Evolutionary conservation across 2,797 vertebrate genomes (phyloP).

Genomic region (Bradypus variegatus): DNA sequence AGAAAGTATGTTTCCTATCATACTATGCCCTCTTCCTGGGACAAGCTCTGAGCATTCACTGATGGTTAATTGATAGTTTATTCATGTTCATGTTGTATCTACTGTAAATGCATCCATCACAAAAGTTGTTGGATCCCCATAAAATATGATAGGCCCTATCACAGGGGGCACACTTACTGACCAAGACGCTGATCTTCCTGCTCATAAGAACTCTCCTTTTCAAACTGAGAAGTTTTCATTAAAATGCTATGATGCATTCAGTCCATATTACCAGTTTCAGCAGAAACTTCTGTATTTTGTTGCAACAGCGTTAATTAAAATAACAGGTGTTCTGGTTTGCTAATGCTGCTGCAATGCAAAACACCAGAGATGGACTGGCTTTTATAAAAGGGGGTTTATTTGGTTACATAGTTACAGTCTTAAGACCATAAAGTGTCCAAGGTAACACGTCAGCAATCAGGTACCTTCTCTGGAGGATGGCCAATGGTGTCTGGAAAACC

Average conservation of each 20-base stretch:
- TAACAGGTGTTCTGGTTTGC: too few relatives aligned
- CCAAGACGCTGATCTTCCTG: background rate
- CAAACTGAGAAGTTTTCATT: background rate
- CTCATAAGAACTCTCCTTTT: background rate
- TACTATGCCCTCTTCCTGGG: background rate
- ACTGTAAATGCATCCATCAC: background rate
- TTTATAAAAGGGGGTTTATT: too few relatives aligned
- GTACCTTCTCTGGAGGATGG: too few relatives aligned
- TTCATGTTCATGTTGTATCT: background rate
- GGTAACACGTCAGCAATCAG: too few relatives aligned
- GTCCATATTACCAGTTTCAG: background rate
- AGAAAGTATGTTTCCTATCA: conserved; percentile 29
- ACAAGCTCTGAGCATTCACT: background rate
- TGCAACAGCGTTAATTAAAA: background rate
- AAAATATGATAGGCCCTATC: background rate
- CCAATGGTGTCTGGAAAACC: too few relatives aligned
- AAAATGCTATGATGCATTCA: background rate
- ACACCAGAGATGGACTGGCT: too few relatives aligned
- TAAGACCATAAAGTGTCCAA: too few relatives aligned
- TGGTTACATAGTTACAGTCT: too few relatives aligned
- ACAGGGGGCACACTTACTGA: background rate
- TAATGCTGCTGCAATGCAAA: too few relatives aligned
- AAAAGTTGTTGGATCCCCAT: background rate
- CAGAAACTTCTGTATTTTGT: background rate
- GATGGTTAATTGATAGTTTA: background rate